A percentile compares a stretch with the other conserved stretches of the same genome.
Conservation (phyloP, 2,888 invertebrate genomes). For the Morinoia aosen region DNA sequence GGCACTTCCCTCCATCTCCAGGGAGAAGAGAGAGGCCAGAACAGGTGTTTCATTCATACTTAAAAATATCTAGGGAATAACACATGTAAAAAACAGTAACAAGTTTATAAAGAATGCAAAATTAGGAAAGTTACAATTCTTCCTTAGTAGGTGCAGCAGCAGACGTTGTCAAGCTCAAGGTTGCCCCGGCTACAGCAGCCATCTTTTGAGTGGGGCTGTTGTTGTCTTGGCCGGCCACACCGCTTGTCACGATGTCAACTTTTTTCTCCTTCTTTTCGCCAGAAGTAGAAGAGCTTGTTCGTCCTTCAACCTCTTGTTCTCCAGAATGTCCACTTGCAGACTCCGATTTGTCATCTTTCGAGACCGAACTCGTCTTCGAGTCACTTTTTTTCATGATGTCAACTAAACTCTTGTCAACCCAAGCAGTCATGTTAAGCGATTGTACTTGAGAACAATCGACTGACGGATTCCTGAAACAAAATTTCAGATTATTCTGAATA, state of each 20-base stretch:
- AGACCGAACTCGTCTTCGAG: not conserved
- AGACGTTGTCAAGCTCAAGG: not conserved
- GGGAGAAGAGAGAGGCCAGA: no score
- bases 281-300: not conserved
- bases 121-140: not conserved
- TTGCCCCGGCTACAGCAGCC: not conserved
- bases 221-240: not conserved
- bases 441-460: conserved; percentile 58
- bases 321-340: not conserved
- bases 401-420: conserved; percentile 63
- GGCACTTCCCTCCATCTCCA: no score
- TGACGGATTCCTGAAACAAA: conserved; percentile 60
- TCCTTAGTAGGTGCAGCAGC: not conserved
- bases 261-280: not conserved
- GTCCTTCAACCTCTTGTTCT: not conserved
- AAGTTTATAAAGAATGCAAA: not conserved
- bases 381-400: conserved; percentile 63
- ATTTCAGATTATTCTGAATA: not conserved
- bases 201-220: not conserved
- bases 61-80: not conserved
- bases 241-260: not conserved
- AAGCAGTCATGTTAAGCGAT: conserved; percentile 53
- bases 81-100: not conserved
- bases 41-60: no score
- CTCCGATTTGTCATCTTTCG: not conserved